phyloP scores from a whole-genome alignment of 2,113 vertebrate genomes.

The Balaenoptera acutorostrata region DNA sequence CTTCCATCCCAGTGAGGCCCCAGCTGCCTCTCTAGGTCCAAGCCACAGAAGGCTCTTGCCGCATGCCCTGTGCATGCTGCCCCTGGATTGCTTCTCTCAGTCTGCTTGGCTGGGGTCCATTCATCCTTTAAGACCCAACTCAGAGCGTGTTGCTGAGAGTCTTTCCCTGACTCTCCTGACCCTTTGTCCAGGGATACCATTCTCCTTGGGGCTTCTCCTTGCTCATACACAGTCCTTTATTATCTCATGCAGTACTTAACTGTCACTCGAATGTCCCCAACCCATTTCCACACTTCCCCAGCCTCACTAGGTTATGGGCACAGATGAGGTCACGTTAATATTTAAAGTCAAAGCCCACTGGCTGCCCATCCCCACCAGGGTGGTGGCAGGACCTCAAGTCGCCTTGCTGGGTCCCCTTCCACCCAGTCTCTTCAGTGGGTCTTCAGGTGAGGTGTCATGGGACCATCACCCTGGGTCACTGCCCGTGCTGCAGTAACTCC shows the following conservation, averaged over 20 bases:
- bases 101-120: not conserved
- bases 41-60: not conserved
- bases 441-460: not conserved
- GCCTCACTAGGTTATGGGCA: not conserved
- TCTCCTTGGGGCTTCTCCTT: not conserved
- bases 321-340: not conserved
- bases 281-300: not conserved
- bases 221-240: not conserved
- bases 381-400: not conserved
- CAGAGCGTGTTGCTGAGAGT: not conserved
- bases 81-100: not conserved
- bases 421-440: not conserved
- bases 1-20: not conserved
- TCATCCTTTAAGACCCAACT: not conserved
- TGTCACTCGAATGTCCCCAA: not conserved
- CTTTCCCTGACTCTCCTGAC: not conserved
- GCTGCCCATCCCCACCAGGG: not conserved
- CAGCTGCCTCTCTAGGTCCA: not conserved
- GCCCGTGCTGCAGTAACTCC: not conserved
- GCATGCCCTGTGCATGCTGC: not conserved
- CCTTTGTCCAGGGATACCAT: not conserved
- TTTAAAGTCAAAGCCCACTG: not conserved
- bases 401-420: not conserved
- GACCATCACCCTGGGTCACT: not conserved
- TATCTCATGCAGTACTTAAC: not conserved